These are phyloP conservation scores for Danio jaintianensis DNA, from an alignment of 2,797 vertebrate species.

Conservation along the genomic window DNA sequence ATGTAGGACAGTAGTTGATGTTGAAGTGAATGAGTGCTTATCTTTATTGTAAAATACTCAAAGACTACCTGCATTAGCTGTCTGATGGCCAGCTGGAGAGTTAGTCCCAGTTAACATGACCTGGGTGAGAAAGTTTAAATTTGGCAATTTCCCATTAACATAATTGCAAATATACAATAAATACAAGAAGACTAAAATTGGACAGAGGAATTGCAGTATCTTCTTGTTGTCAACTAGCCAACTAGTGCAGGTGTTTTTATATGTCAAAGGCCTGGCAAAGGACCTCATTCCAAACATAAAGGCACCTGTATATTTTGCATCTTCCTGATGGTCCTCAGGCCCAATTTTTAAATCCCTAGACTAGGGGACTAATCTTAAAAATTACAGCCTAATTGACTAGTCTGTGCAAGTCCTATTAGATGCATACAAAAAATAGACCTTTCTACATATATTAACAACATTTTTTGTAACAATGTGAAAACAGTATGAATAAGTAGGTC, in stretches of 20 bases:
- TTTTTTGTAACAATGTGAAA: not conserved
- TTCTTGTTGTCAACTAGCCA: not conserved
- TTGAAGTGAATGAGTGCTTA: not conserved
- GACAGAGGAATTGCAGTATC: no score
- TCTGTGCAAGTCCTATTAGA: slow-evolving; percentile 14
- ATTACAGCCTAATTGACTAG: not conserved
- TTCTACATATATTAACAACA: not conserved
- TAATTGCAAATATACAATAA: not conserved
- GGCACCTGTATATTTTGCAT: not conserved
- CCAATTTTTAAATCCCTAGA: not conserved
- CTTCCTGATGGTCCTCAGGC: not conserved
- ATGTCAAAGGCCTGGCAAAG: no score
- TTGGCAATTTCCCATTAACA: no score
- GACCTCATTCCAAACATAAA: not conserved
- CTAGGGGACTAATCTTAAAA: not conserved
- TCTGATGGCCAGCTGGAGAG: not conserved
- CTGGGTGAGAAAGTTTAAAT: not conserved
- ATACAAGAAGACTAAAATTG: no score
- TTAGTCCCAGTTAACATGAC: not conserved
- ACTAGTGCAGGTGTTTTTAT: not conserved
- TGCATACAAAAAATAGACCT: not conserved
- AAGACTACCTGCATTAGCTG: not conserved
- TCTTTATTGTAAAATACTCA: not conserved
- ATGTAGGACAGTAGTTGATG: not conserved
- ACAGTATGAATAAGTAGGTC: slow-evolving; percentile 50